Conservation (phyloP, 2,797 vertebrate genomes). For the Moxostoma hubbsi region DNA sequence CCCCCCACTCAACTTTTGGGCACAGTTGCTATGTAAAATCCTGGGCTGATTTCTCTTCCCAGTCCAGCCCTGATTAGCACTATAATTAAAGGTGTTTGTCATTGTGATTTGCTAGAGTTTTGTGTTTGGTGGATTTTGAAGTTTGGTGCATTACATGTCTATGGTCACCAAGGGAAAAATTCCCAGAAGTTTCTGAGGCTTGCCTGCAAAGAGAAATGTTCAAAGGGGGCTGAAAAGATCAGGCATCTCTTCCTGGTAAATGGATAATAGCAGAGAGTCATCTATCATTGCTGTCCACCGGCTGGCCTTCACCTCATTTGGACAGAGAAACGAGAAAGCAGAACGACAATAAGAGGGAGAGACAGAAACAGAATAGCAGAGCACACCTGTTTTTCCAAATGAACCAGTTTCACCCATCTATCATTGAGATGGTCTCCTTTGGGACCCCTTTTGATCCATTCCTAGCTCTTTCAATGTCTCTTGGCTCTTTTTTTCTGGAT, state of each 20-base stretch:
- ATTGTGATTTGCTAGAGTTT: not conserved
- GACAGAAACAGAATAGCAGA: constrained; percentile 6
- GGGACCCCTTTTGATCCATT: not conserved
- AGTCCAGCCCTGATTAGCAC: too few relatives aligned
- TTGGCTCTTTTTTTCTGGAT: not conserved
- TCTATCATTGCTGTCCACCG: constrained; percentile 20
- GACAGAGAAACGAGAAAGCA: constrained; percentile 11
- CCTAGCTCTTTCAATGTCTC: not conserved
- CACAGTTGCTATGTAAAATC: too few relatives aligned
- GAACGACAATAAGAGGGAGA: constrained; percentile 14
- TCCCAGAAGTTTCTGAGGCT: constrained; percentile 3
- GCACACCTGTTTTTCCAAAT: constrained; percentile 41
- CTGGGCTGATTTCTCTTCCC: too few relatives aligned
- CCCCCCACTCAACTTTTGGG: too few relatives aligned
- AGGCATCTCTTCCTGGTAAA: constrained; percentile 32
- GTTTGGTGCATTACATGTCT: not conserved
- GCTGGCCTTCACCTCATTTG: constrained; percentile 33
- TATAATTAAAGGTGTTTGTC: not conserved
- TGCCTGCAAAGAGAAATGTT: not conserved
- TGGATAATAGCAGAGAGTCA: constrained; percentile 29
- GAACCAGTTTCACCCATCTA: constrained; percentile 4
- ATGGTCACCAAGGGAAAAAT: not conserved
- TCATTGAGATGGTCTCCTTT: not conserved
- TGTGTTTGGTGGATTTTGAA: too few relatives aligned
- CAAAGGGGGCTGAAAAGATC: constrained; percentile 15